phyloP scores from a whole-genome alignment of 1,140 invertebrate species.

The Tachypleus tridentatus region DNA sequence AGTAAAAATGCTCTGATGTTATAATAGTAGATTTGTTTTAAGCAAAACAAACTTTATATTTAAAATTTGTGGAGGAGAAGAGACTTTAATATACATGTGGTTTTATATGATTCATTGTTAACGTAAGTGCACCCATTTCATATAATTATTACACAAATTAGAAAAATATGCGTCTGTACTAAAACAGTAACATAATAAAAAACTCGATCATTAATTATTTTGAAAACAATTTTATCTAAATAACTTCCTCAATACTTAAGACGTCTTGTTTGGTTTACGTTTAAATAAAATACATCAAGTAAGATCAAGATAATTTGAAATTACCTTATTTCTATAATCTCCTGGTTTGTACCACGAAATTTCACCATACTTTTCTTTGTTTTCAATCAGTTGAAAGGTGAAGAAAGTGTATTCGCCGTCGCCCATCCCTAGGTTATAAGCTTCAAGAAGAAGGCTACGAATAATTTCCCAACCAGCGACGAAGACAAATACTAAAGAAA shows the following conservation, averaged over 20 bases:
- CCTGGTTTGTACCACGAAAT: conserved; percentile 21
- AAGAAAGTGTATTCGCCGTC: conserved; percentile 74
- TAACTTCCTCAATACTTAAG: background rate
- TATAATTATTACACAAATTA: too few species aligned
- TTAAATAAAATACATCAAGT: too few species aligned
- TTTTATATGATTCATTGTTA: too few species aligned
- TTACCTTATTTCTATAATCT: conserved; percentile 21
- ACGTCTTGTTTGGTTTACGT: too few species aligned
- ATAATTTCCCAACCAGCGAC: conserved; percentile 62
- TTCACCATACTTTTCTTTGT: conserved; percentile 5
- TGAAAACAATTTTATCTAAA: background rate
- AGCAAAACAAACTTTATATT: too few species aligned
- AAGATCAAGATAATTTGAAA: too few species aligned
- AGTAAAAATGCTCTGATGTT: too few species aligned
- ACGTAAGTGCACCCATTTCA: too few species aligned
- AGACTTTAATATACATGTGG: too few species aligned
- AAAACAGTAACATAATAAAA: background rate
- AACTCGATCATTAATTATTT: background rate
- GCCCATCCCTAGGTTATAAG: conserved; percentile 70
- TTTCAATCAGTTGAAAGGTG: conserved; percentile 73
- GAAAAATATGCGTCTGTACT: background rate
- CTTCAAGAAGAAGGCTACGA: conserved; percentile 70
- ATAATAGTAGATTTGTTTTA: too few species aligned
- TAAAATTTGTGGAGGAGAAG: too few species aligned
- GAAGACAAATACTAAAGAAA: conserved; percentile 58